Base-by-base conservation (phyloP, 2,888 invertebrate genomes). In the Drosophila mulleri region DNA sequence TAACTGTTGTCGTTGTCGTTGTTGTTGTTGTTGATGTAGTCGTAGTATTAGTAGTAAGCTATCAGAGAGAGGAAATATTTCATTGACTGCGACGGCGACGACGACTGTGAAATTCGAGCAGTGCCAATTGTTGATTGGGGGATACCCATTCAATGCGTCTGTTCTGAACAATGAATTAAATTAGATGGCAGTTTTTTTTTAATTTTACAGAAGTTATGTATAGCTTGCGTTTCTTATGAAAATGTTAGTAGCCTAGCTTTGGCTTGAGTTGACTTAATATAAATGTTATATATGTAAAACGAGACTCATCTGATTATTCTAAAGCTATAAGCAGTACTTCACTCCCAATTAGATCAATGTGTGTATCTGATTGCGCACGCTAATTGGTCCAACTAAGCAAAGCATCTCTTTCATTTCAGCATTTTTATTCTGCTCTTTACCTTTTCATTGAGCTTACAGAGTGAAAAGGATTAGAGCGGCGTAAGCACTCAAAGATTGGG, bases 71-170 rank as follows among this genome's bases (percentile, higher is more conserved):
- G 62, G 14, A 29, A 35, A 48, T 64, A 65, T 45, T 23, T 14
- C 14, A 45, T 23, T 45, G 45, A 26, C 16, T 16, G 23, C 8
- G 23, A 8, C 3, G 2, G 44, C 50, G 50, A 53, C 20, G 12
- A 4, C 41, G 57, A 44, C 62, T 70, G 59, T 41, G 78, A 63
- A 73, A 60, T 42, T 39, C 26, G 56, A 47, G n/a, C 64, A 73
- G 70, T 68, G 52, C 65, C 45, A 26, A 35, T 50, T 35, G 44
- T n/a, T 41, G 54, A 37, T 52, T 44, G 44, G 65, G 39, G 41
- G 11, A 68, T 39, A 59, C 20, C 62, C 26, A 32, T 7, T 45
- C 29, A 29, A 23, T 63, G 47, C 29, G 29, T 54, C 41, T 20
- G 9, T 0, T 14, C 23, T 14, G 37, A 39, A 58, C 53, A 64